Evolutionary conservation across 1,140 invertebrate species (phyloP).

Genomic region (Armadillidium nasatum): DNA sequence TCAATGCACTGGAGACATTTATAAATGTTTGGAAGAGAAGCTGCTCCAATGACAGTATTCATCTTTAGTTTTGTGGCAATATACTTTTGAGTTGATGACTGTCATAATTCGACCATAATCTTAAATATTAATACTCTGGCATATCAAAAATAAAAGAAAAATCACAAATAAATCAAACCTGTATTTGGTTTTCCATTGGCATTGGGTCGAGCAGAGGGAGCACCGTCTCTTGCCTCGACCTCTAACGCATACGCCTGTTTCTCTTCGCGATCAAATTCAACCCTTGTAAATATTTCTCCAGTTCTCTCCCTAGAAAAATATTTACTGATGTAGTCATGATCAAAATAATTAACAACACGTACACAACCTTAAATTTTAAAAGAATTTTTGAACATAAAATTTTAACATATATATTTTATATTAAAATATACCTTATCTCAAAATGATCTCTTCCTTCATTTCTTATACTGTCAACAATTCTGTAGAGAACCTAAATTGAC

Average conservation of each 20-base stretch:
- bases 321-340: background rate
- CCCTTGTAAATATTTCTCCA: conserved; percentile 88
- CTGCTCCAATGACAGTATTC: no score
- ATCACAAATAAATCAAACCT: conserved; percentile 55
- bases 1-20: no score
- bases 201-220: conserved; percentile 84
- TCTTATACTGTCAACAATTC: conserved; percentile 78
- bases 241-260: conserved; percentile 89
- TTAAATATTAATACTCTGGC: no score
- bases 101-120: no score
- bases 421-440: conserved; percentile 64
- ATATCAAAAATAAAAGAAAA: no score
- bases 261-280: conserved; percentile 84
- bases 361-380: background rate
- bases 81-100: no score
- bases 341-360: background rate
- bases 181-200: conserved; percentile 84
- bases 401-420: background rate
- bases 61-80: no score
- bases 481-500: conserved; percentile 70
- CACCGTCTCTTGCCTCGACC: conserved; percentile 86
- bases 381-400: background rate
- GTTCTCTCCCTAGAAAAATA: conserved; percentile 63
- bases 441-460: conserved; percentile 92
- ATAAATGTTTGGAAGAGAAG: no score